A percentile compares a stretch with the other conserved stretches of the same genome.
Conservation (phyloP, 2,888 invertebrate species). For the Diogma glabrata region DNA sequence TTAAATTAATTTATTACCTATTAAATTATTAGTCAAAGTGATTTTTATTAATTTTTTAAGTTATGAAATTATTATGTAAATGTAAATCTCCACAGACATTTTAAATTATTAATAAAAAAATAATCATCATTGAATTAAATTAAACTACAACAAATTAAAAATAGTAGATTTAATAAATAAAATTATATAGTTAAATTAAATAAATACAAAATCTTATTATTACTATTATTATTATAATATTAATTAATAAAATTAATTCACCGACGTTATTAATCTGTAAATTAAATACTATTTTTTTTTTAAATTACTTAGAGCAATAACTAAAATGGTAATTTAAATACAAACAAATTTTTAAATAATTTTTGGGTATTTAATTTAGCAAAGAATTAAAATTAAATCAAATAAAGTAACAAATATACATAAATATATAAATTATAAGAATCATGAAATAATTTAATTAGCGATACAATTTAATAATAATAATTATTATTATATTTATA, state of each 20-base stretch:
- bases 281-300: constrained; percentile 7
- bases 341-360: constrained; percentile 4
- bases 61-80: too few species aligned
- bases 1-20: too few species aligned
- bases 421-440: constrained; percentile 7
- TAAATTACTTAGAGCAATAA: constrained; percentile 8
- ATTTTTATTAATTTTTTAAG: too few species aligned
- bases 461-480: constrained; percentile 4
- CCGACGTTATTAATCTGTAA: constrained; percentile 6
- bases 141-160: constrained; percentile 1
- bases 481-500: constrained; percentile 8
- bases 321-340: constrained; percentile 6
- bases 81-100: too few species aligned
- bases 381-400: not conserved
- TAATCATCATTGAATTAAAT: not conserved
- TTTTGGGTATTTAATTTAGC: constrained; percentile 1
- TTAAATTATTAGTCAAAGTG: too few species aligned
- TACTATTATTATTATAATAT: constrained; percentile 1
- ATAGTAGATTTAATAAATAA: constrained; percentile 8
- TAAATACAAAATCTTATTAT: constrained; percentile 1
- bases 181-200: not conserved
- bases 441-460: not conserved
- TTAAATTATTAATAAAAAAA: constrained; percentile 3
- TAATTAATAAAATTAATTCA: constrained; percentile 5
- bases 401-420: not conserved